Evolutionary conservation across 2,113 vertebrate genomes (phyloP), one percentile per base, ranked within the genome.

Genomic region (Mobula birostris): DNA sequence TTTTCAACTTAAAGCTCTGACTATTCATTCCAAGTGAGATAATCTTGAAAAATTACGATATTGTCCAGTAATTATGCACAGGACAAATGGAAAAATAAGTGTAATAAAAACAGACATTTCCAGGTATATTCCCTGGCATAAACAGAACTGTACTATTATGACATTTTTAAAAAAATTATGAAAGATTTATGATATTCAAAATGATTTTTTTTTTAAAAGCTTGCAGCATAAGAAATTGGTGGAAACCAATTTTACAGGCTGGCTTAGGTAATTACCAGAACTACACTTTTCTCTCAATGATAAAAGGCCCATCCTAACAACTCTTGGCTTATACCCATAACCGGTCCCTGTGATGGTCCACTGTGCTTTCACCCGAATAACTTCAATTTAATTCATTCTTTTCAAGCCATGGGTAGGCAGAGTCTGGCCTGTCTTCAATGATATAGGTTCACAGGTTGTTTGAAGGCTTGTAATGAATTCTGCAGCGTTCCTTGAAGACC

Each of bases 401-500:
- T 70, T 56, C 68, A 48, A 93, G 90, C 66, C 90, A 93, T 19
- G 12, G 68, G 17, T 29, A 74, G 68, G 11, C 32, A 91, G 36
- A 27, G 68, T 11, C 68, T 92, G 90, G 17, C 32, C 68, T 74
- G 40, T 93, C 9, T 2, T 74, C 36, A 93, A 21, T 74, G 68
- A 36, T 56, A 74, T 36, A 29, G 70, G 21, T 94, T 97, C 96
- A 98, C 94, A 98, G 97, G 95, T 96, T 97, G 96, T 98, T 98
- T 0, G 98, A 98, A 95, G 98, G 98, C 66, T 97, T 98, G 96
- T 98, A 99, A 96, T 99, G 98, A 96, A 98, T 96, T 96, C 98
- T 96, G 96, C 99, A 99, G 95, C 99, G 97, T 95, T 99, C 98
- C 29, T 95, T 97, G 96, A 99, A 99, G 95, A 99, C 95, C 99